Conservation (phyloP, 2,888 invertebrate species). For the Embidobia sp. region DNA sequence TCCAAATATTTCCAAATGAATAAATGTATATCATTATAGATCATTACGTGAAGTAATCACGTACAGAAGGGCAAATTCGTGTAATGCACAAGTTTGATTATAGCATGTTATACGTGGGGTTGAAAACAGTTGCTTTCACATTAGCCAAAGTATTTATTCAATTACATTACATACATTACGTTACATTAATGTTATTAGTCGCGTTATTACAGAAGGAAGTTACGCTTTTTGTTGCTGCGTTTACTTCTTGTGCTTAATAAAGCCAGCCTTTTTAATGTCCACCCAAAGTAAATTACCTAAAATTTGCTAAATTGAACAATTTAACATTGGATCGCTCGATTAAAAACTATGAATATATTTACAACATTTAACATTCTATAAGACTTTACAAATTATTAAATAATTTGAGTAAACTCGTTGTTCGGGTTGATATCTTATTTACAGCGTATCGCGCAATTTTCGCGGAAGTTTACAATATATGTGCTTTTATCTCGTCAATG, state of each 20-base stretch:
- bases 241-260: not conserved
- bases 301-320: too few relatives aligned
- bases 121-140: constrained; percentile 60
- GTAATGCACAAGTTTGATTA: constrained; percentile 62
- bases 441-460: too few relatives aligned
- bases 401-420: too few relatives aligned
- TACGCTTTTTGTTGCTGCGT: constrained; percentile 31
- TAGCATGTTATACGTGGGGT: constrained; percentile 49
- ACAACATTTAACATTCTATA: too few relatives aligned
- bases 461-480: too few relatives aligned
- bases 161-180: constrained; percentile 76
- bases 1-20: constrained; percentile 56
- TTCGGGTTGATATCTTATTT: too few relatives aligned
- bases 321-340: too few relatives aligned
- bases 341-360: too few relatives aligned
- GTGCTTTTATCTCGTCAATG: too few relatives aligned
- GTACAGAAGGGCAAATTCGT: constrained; percentile 45
- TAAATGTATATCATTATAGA: constrained; percentile 61
- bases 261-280: too few relatives aligned
- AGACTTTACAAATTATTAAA: too few relatives aligned
- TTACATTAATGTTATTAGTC: constrained; percentile 76
- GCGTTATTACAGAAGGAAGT: constrained; percentile 48
- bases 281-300: too few relatives aligned
- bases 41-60: constrained; percentile 55
- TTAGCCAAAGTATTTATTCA: constrained; percentile 67